Base-by-base conservation (phyloP, 2,888 invertebrate species). In the Odontocolon sp. region DNA sequence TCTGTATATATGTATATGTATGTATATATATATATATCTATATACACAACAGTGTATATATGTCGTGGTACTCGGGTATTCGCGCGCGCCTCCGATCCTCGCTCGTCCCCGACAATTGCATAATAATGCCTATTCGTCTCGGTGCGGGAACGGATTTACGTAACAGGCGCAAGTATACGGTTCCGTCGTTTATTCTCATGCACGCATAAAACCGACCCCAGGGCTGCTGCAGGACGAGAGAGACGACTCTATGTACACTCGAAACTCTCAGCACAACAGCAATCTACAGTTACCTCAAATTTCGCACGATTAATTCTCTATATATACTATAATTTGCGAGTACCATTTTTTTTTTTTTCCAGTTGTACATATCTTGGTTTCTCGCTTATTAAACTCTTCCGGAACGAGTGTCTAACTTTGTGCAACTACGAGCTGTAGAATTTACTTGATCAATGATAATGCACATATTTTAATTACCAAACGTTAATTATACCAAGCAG, bases 291-390 rank as follows among this genome's bases (percentile, higher is more conserved):
- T 66, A 57, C 23, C 59, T 21, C 36, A 38, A 75, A 59, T 66
- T 75, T 75, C 75, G 75, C 75, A 75, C 75, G 75, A 66, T 70
- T 57, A 63, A 75, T 70, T 45, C 38, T 18, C 68, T 42, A 31
- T 54, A 18, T 38, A 23, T 11, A 8, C 0, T 5, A 21, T 16
- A 21, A 9, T 16, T 28, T 59, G 21, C 5, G 14, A 47, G 2
- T 18, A 26, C 21, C 26, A 61, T 61, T 61, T 63, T 70, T 45
- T 28, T 63, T 54, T 42, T n/a, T n/a, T n/a, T n/a, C n/a, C n/a
- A n/a, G n/a, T n/a, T n/a, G n/a, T n/a, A n/a, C n/a, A 42, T 42
- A 36, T 36, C 33, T 54, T 8, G 6, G 42, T 8, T 42, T 8
- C 45, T 47, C 56, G 31, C 6, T 61, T 47, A 63, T 63, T 63